A percentile compares a stretch with the other conserved stretches of the same genome.
Conservation (phyloP, 2,888 invertebrate species). For the Mycalesis mineus region DNA sequence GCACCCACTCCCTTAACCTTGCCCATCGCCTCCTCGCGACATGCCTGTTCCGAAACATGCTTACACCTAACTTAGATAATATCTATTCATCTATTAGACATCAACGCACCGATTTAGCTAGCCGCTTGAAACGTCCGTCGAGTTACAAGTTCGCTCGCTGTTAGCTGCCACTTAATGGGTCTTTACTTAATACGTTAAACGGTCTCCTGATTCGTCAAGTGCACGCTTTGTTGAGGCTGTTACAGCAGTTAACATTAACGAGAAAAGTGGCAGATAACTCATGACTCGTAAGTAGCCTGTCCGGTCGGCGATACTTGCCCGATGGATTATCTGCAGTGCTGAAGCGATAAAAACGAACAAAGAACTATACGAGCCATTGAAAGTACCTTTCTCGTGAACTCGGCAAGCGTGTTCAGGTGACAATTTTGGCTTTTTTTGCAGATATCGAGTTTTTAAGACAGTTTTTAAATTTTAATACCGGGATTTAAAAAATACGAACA, state of each 20-base stretch:
- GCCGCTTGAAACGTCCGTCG: background rate
- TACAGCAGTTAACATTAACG: conserved; percentile 59
- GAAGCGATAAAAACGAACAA: conserved; percentile 75
- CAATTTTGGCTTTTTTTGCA: background rate
- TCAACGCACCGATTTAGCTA: conserved; percentile 29
- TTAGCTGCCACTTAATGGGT: background rate
- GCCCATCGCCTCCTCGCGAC: conserved; percentile 30
- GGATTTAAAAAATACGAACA: background rate
- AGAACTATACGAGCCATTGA: conserved; percentile 71
- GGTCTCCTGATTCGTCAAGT: conserved; percentile 43
- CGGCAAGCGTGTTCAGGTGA: conserved; percentile 15
- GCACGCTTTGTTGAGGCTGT: conserved; percentile 50
- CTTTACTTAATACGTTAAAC: conserved; percentile 6
- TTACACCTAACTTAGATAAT: conserved; percentile 18
- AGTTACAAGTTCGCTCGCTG: background rate
- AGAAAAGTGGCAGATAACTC: conserved; percentile 71
- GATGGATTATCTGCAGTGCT: conserved; percentile 70
- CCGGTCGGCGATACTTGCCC: conserved; percentile 36
- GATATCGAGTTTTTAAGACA: background rate
- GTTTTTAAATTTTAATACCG: no score
- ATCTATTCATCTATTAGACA: conserved; percentile 25
- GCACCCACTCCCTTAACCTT: conserved; percentile 29
- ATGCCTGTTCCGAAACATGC: conserved; percentile 10
- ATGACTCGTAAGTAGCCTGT: conserved; percentile 41
- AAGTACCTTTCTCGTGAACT: conserved; percentile 71